Conservation (phyloP, 2,888 invertebrate genomes). For the Callinectes sapidus region DNA sequence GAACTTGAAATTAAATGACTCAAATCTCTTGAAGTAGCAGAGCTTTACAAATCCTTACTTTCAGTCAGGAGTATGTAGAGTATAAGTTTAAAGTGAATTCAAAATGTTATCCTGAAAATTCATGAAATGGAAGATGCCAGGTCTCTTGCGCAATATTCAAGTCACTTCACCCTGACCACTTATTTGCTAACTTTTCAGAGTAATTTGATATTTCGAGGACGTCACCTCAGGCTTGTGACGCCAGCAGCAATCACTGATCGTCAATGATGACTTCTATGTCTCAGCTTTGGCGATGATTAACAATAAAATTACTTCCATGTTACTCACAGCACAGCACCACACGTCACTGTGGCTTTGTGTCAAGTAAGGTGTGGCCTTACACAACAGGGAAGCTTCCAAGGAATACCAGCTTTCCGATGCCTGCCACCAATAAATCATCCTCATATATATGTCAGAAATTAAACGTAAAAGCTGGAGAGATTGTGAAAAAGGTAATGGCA, state of each 20-base stretch:
- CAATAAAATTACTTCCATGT: not conserved
- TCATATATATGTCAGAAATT: not conserved
- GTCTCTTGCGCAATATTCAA: not conserved
- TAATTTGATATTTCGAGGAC: not conserved
- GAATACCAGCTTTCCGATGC: not conserved
- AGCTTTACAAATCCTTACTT: not conserved
- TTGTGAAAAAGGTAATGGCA: not conserved
- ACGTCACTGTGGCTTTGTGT: not conserved
- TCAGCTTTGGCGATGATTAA: not conserved
- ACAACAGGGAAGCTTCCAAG: not conserved
- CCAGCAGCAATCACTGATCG: not conserved
- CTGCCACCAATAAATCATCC: not conserved
- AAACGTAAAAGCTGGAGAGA: not conserved
- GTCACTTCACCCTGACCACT: not conserved
- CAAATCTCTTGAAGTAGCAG: too few species aligned
- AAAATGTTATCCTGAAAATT: not conserved
- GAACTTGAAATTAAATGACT: too few species aligned
- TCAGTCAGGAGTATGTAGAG: not conserved
- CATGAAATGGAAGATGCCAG: not conserved
- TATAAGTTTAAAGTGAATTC: not conserved
- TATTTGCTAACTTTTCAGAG: not conserved
- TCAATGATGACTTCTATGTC: not conserved
- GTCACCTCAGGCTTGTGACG: not conserved
- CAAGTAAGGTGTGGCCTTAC: not conserved
- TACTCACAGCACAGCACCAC: not conserved